phyloP scores from a whole-genome alignment of 2,113 vertebrate genomes.

The Pomatostomus ruficeps region DNA sequence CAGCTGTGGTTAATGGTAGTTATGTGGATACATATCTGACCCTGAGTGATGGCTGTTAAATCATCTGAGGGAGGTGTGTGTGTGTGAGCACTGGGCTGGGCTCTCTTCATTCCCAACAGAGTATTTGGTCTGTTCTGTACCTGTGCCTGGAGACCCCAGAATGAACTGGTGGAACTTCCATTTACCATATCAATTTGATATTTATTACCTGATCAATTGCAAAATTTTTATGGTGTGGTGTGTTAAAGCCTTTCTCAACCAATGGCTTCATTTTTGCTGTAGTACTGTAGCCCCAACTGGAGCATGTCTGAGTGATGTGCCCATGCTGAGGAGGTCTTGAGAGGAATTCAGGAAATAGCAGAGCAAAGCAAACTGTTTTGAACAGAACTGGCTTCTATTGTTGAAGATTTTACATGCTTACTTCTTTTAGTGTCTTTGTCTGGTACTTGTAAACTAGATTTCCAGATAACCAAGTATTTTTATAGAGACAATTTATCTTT shows the following conservation, averaged over 20 bases:
- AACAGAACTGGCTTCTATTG: neutral
- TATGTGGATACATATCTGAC: neutral
- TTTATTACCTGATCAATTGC: neutral
- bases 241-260: neutral
- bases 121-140: neutral
- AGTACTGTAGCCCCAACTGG: too few relatives aligned
- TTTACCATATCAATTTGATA: neutral
- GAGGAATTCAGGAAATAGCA: neutral
- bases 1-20: neutral
- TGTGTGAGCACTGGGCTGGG: neutral
- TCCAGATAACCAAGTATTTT: neutral
- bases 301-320: neutral
- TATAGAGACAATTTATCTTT: neutral
- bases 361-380: neutral
- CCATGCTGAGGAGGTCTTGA: neutral
- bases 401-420: neutral
- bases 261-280: neutral
- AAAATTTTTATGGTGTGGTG: neutral
- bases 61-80: neutral
- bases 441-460: neutral
- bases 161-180: neutral
- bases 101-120: fast-evolving
- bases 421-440: neutral
- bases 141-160: neutral
- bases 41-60: neutral